These are phyloP conservation scores for Drosophila gaucha DNA, from an alignment of 2,888 invertebrate species.

Conservation along the genomic window DNA sequence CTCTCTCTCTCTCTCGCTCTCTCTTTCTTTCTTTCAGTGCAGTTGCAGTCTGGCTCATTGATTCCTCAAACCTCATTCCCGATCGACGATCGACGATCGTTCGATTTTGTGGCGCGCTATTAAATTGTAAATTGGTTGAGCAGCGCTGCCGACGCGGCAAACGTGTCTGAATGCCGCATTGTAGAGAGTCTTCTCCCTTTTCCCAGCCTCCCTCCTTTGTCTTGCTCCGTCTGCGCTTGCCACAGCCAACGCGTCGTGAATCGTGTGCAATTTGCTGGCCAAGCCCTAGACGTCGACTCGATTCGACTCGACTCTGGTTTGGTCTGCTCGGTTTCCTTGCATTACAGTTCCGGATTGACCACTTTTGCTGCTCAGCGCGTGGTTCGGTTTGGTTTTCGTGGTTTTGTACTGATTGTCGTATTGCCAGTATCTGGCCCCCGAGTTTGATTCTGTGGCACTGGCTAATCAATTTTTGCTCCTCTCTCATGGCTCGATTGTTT, in stretches of 20 bases:
- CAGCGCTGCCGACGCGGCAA: slow-evolving; percentile 70
- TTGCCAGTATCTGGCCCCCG: background rate
- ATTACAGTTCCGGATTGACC: slow-evolving; percentile 45
- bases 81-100: slow-evolving; percentile 58
- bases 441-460: slow-evolving; percentile 15
- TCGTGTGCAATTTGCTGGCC: slow-evolving; percentile 73
- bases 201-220: background rate
- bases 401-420: slow-evolving; percentile 46
- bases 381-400: slow-evolving; percentile 51
- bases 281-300: slow-evolving; percentile 30
- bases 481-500: slow-evolving; percentile 10
- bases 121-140: slow-evolving; percentile 77
- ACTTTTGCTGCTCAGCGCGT: slow-evolving; percentile 65
- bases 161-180: slow-evolving; percentile 74
- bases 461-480: slow-evolving; percentile 65
- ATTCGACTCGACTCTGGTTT: background rate
- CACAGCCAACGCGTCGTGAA: slow-evolving; percentile 56
- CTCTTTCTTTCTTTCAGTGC: background rate
- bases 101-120: slow-evolving; percentile 77
- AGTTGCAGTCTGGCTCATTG: background rate
- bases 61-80: background rate
- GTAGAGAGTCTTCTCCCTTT: background rate
- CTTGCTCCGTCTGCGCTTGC: background rate
- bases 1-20: background rate
- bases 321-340: slow-evolving; percentile 3